Evolutionary conservation across 2,113 vertebrate species (phyloP), one percentile per base, ranked within the genome.

Genomic region (Tylochromis polylepis): DNA sequence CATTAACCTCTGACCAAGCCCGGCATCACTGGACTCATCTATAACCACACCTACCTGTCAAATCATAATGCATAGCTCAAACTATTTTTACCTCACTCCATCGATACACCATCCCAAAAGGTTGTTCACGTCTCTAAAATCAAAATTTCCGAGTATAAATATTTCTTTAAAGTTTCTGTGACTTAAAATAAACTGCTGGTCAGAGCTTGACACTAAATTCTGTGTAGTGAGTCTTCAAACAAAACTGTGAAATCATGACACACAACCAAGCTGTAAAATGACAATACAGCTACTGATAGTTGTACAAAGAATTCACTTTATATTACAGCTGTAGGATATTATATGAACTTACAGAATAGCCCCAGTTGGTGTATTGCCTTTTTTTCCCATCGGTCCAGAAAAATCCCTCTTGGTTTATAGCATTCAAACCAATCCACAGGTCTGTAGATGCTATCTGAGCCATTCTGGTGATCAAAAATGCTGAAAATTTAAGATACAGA

Each of bases 371-470:
- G 85, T 97, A 98, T 41, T 85, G 81, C 56, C 98, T 95, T 18
- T 90, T 87, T 80, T 88, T 97, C 29, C 98, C 98, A 84, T 97
- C 97, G 3, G 97, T 97, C 98, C 98, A 99, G 65, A 95, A 97
- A 91, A 97, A 96, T 78, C 77, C 97, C 93, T 78, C 93, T 79
- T 91, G 96, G 95, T 86, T 91, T 53, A 97, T 34, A 83, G 97
- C 96, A 86, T 97, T 98, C 90, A 99, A 92, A 85, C 98, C 98
- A 80, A 96, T 98, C 98, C 98, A 99, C 14, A 95, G 84, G 88
- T 97, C 95, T 58, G 81, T 53, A 27, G 29, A 43, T 49, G 91
- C 91, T 43, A 91, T 83, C 79, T 84, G 55, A 9, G 92, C 94
- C 91, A 98, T 94, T 20, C 93, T 95, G 67, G 95, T 96, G 11